Conservation (phyloP, 2,113 vertebrate species). For the Xyrauchen texanus region DNA sequence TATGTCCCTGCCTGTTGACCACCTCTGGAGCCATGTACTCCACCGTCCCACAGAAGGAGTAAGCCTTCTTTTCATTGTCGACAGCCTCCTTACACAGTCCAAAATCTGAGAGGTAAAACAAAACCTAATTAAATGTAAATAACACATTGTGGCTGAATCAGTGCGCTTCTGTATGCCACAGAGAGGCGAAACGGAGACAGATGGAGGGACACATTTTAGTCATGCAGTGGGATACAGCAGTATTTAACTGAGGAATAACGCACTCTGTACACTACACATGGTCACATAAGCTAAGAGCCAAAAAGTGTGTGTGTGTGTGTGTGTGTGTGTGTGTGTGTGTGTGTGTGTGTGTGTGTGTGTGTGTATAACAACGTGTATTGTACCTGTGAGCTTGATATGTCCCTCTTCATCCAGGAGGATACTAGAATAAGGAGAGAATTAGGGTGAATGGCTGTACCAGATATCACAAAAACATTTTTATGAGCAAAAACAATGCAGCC, state of each 20-base stretch:
- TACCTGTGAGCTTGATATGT: constrained; percentile 96
- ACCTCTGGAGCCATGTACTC: constrained; percentile 98
- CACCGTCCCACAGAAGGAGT: constrained; percentile 96
- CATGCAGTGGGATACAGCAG: no score
- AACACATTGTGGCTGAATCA: no score
- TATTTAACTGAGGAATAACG: no score
- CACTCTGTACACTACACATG: no score
- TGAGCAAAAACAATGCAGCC: neutral
- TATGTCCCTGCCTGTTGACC: constrained; percentile 94
- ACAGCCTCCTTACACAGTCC: constrained; percentile 97
- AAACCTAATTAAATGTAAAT: no score
- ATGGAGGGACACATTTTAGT: no score
- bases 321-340: no score
- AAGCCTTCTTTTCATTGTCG: constrained; percentile 95
- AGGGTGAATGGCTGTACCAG: neutral
- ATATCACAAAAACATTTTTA: neutral
- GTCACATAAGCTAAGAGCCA: no score
- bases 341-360: no score
- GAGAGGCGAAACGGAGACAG: no score
- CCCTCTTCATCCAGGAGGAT: constrained; percentile 96
- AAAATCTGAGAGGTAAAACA: constrained; percentile 78
- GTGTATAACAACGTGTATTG: neutral
- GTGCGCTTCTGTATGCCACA: no score
- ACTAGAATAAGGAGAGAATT: constrained; percentile 63
- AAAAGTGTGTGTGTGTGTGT: no score